A percentile compares a stretch with the other conserved stretches of the same genome.
Evolutionary conservation across 1,140 invertebrate species (phyloP).

Genomic region (Camponotus vicinus): DNA sequence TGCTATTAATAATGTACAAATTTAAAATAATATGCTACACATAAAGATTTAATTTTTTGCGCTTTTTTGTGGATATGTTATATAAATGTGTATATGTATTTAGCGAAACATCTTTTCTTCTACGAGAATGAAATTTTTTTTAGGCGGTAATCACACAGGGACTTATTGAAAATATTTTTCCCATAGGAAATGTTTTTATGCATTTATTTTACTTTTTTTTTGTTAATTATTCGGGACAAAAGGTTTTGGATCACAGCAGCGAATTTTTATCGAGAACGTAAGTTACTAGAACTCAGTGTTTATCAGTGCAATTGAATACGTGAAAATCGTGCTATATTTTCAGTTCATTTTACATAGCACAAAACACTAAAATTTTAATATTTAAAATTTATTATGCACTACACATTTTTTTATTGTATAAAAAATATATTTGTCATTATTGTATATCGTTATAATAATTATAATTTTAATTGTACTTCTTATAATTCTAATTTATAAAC

Average conservation of each 20-base stretch:
- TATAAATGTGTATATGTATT: neutral
- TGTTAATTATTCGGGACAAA: constrained; percentile 43
- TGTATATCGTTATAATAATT: neutral
- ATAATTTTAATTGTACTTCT: constrained; percentile 3
- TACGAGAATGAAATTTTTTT: constrained; percentile 1
- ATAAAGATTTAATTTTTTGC: neutral
- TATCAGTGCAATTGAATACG: neutral
- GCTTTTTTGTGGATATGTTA: neutral
- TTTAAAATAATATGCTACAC: neutral
- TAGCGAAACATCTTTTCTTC: neutral
- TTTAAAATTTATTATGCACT: neutral
- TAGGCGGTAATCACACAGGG: constrained; percentile 15
- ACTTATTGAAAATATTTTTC: neutral
- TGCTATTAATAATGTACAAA: neutral
- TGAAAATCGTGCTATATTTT: neutral
- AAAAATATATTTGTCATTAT: neutral
- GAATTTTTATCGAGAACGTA: constrained; percentile 28
- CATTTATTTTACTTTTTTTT: constrained; percentile 39
- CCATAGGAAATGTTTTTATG: neutral
- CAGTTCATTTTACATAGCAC: neutral
- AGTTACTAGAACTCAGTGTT: neutral
- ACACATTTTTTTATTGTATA: neutral
- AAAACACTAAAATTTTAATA: neutral
- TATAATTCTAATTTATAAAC: neutral
- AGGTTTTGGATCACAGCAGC: constrained; percentile 27